Evolutionary conservation across 2,888 invertebrate genomes (phyloP).

Genomic region (Ochropleura plecta): DNA sequence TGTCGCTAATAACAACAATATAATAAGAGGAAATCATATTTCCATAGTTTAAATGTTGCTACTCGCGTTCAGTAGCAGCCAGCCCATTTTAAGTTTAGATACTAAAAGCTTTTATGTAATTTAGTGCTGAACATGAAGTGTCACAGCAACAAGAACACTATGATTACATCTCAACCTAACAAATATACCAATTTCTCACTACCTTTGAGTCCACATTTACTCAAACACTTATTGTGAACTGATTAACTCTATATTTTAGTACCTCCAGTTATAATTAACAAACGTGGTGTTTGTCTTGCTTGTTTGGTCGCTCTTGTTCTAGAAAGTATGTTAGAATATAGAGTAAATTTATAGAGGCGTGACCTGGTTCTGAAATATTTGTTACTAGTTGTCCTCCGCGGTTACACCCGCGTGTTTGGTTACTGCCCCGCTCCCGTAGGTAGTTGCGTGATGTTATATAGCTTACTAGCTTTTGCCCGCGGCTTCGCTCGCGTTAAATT

Average conservation of each 20-base stretch:
- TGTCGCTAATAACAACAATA: not conserved
- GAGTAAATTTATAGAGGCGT: constrained; percentile 3
- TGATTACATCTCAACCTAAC: constrained; percentile 6
- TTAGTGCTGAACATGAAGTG: not conserved
- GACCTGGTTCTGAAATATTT: not conserved
- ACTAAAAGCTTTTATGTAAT: constrained; percentile 17
- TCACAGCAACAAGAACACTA: not conserved
- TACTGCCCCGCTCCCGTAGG: too few relatives aligned
- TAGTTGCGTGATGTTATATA: too few relatives aligned
- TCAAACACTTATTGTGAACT: constrained; percentile 22
- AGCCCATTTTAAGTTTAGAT: not conserved
- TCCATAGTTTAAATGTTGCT: not conserved
- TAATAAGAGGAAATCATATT: not conserved
- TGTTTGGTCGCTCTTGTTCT: constrained; percentile 41
- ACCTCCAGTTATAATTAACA: constrained; percentile 53
- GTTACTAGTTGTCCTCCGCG: too few relatives aligned
- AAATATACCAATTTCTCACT: constrained; percentile 12
- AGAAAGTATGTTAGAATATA: constrained; percentile 39
- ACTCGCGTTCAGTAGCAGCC: not conserved
- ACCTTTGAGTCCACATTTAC: constrained; percentile 19
- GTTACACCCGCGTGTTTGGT: too few relatives aligned
- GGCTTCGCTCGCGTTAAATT: too few relatives aligned
- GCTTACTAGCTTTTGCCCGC: too few relatives aligned
- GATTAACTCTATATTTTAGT: constrained; percentile 46
- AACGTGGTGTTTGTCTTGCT: constrained; percentile 54